Percentiles rank a stretch among this genome's conserved stretches.
Conservation (phyloP, 2,888 invertebrate genomes). For the Thumatha senex region DNA sequence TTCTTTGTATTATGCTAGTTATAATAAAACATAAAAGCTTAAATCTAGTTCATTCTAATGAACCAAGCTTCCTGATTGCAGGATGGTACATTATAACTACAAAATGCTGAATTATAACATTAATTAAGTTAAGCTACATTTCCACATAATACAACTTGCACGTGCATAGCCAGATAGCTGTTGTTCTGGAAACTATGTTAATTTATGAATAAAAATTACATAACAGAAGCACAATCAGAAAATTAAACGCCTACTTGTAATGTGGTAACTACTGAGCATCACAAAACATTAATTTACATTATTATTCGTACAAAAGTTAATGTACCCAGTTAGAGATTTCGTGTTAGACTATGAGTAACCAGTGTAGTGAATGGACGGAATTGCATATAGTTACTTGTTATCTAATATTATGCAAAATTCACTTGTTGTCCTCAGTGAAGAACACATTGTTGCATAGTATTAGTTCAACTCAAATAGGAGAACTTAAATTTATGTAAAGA, state of each 20-base stretch:
- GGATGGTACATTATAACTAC: slow-evolving; percentile 10
- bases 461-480: no score
- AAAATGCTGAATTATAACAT: slow-evolving; percentile 16
- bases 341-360: slow-evolving; percentile 21
- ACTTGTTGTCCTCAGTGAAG: slow-evolving; percentile 16
- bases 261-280: slow-evolving; percentile 27
- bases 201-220: slow-evolving; percentile 35
- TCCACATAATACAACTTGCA: slow-evolving; percentile 21
- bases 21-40: no score
- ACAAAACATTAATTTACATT: slow-evolving; percentile 33
- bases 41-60: slow-evolving; percentile 20
- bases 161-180: slow-evolving; percentile 31
- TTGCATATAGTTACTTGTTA: slow-evolving; percentile 22
- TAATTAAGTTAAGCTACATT: slow-evolving; percentile 32
- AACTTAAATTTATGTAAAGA: background rate
- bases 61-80: slow-evolving; percentile 22
- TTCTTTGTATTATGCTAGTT: no score
- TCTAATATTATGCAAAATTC: slow-evolving; percentile 22
- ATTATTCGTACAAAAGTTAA: slow-evolving; percentile 30
- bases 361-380: slow-evolving; percentile 22
- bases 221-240: slow-evolving; percentile 25
- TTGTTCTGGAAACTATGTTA: slow-evolving; percentile 43
- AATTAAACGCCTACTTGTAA: slow-evolving; percentile 32
- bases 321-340: slow-evolving; percentile 25
- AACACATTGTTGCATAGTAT: background rate